A percentile compares a stretch with the other conserved stretches of the same genome.
Conservation (phyloP, 2,797 vertebrate genomes). For the Spinibarbus caldwelli region DNA sequence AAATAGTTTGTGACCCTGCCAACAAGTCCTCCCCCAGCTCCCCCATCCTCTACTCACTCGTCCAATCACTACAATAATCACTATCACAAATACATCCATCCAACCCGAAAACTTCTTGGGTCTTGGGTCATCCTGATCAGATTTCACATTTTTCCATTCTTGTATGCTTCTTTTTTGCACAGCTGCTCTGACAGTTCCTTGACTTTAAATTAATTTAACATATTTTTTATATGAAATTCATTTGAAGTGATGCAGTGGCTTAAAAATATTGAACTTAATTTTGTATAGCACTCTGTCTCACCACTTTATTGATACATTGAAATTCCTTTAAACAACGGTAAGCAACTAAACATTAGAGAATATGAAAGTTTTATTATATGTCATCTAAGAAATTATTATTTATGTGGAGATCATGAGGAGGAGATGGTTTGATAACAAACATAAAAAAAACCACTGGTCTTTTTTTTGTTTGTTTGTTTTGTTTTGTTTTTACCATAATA, state of each 20-base stretch:
- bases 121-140: conserved; percentile 31
- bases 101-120: conserved; percentile 31
- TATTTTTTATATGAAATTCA: not conserved
- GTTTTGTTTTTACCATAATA: no score
- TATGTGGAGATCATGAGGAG: not conserved
- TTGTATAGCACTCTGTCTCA: not conserved
- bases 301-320: not conserved
- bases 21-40: conserved; percentile 42
- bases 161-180: not conserved
- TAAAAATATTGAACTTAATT: not conserved
- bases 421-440: not conserved
- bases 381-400: not conserved
- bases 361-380: not conserved
- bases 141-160: conserved; percentile 19
- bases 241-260: not conserved
- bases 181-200: not conserved
- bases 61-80: conserved; percentile 34
- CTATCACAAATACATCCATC: conserved; percentile 37
- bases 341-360: not conserved
- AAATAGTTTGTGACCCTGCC: conserved; percentile 62
- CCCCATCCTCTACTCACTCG: conserved; percentile 34
- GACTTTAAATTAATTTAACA: not conserved
- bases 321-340: not conserved
- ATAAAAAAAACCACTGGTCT: not conserved
- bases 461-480: no score